Base-by-base conservation (phyloP, 53 echinoderm and acorn worm genomes). In the Echinarachnius parma region DNA sequence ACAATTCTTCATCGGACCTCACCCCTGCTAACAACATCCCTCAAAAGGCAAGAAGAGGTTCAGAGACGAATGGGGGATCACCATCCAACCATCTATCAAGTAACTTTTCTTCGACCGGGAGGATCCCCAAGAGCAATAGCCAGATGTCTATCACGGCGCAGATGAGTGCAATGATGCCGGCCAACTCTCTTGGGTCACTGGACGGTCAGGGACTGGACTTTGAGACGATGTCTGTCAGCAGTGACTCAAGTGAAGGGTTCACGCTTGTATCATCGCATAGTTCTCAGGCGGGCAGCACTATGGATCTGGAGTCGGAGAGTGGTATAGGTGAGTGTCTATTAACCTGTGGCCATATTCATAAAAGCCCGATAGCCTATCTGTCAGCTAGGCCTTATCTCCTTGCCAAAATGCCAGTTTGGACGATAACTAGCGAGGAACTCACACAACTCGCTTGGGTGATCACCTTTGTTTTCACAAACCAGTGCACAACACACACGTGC, bases 201-300 rank as follows among this genome's bases (percentile, higher is more conserved):
- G 96, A 95, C 34, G 96, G 91, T 42, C 57, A 77, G 9, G 68
- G 50, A 56, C 68, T 81, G 1, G 94, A 90, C 44, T 75, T 81
- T 20, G 96, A 95, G 61, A 84, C 84, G 54, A 63, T 95, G 45
- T 95, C 96, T 0, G 68, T 95, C 24, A 81, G 84, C 62, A 95
- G 96, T 48, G 96, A 95, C 45, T 87, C 90, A 21, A 95, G 96
- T n/a, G 96, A 95, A 33, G 87, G 87, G 2, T 90, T 84, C 23
- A 59, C 79, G 4, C 63, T 87, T 32, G 79, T 82, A 14, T 28
- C 65, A 23, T 47, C 52, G 0, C 26, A 42, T 21, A 61, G 80
- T 4, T 64, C 67, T 1, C 53, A 54, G 9, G 49, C 62, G 9
- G 74, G 74, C 15, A 72, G 74, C 74, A 72, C 25, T 14, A 35